These are phyloP conservation scores for Megatriorchis doriae DNA, from an alignment of 2,113 vertebrate species.

Conservation along the genomic window DNA sequence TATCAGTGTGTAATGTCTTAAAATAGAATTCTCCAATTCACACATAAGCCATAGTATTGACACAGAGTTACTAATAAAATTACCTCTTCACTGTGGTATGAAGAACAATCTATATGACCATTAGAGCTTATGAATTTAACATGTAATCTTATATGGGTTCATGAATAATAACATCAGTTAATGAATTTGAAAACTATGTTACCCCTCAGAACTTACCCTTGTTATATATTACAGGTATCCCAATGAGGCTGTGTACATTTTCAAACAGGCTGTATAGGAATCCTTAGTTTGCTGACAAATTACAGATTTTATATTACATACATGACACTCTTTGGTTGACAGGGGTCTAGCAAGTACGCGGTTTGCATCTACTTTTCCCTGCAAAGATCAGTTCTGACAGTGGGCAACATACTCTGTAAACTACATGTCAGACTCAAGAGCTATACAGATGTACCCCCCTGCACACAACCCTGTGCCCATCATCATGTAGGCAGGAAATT, in stretches of 20 bases:
- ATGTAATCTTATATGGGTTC: not conserved
- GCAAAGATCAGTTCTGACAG: not conserved
- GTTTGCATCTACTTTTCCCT: not conserved
- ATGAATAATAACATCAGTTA: not conserved
- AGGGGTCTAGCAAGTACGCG: not conserved
- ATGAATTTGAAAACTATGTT: not conserved
- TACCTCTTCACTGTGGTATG: not conserved
- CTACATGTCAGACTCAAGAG: not conserved
- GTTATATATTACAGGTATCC: not conserved
- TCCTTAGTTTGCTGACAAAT: not conserved
- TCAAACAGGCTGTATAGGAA: not conserved
- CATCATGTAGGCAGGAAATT: not conserved
- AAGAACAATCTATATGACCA: not conserved
- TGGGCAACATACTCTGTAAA: not conserved
- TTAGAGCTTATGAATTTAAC: not conserved
- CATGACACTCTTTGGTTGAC: not conserved
- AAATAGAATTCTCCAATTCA: not conserved
- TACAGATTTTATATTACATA: not conserved
- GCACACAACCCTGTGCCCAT: not conserved
- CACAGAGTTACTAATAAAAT: not conserved
- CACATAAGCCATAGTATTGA: not conserved
- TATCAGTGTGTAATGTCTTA: not conserved
- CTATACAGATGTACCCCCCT: not conserved
- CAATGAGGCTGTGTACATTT: not conserved
- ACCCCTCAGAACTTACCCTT: not conserved